phyloP scores from a whole-genome alignment of 1,140 invertebrate species.

The Solen grandis region DNA sequence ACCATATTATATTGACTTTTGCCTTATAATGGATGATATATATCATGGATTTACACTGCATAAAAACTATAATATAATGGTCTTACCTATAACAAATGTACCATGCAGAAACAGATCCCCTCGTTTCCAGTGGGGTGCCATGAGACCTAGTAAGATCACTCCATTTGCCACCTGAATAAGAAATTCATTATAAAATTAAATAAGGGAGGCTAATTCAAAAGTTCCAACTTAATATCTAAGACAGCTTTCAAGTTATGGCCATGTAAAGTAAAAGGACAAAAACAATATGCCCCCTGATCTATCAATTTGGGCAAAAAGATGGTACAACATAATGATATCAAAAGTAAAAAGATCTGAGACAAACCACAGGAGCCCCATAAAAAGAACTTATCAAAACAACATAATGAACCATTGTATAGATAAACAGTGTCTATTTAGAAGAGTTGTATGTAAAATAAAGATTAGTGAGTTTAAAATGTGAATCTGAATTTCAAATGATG shows the following conservation, averaged over 20 bases:
- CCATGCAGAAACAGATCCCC: slow-evolving; percentile 35
- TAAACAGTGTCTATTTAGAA: too few relatives aligned
- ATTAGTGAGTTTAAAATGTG: too few relatives aligned
- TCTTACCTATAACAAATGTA: slow-evolving; percentile 36
- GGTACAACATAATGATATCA: background rate
- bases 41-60: too few relatives aligned
- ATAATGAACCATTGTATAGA: too few relatives aligned
- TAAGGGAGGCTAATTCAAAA: background rate
- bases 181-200: background rate
- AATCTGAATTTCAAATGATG: too few relatives aligned
- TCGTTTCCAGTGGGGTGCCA: slow-evolving; percentile 32
- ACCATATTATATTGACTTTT: too few relatives aligned
- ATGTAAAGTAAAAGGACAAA: background rate
- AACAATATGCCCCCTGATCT: too few relatives aligned
- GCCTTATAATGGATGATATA: too few relatives aligned
- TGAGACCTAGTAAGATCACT: slow-evolving; percentile 33
- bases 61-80: too few relatives aligned
- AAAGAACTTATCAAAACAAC: too few relatives aligned
- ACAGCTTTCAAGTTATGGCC: background rate
- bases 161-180: slow-evolving; percentile 43
- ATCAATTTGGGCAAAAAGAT: background rate
- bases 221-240: background rate
- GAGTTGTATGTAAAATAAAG: too few relatives aligned
- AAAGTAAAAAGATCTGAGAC: background rate
- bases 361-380: too few relatives aligned